phyloP scores from a whole-genome alignment of 1,140 invertebrate genomes.

The Pectinophora gossypiella region DNA sequence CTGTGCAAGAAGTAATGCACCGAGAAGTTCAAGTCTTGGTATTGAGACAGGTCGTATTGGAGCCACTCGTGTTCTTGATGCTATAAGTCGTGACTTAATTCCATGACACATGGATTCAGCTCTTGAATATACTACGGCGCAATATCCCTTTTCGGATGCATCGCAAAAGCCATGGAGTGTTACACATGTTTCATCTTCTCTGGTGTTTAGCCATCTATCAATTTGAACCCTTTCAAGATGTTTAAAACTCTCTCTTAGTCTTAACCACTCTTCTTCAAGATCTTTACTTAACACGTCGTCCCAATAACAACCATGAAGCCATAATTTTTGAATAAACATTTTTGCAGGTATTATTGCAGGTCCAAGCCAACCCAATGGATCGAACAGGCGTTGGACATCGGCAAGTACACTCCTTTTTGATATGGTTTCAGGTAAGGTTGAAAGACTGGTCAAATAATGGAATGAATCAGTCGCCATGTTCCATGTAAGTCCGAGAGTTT shows the following conservation, averaged over 20 bases:
- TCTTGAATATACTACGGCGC: constrained; percentile 34
- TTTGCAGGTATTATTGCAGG: constrained; percentile 57
- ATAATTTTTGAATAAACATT: no score
- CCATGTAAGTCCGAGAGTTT: constrained; percentile 2
- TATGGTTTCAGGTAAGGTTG: background rate
- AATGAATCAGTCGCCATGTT: background rate
- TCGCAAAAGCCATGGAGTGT: no score
- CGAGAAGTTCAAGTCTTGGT: constrained; percentile 42
- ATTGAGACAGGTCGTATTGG: constrained; percentile 39
- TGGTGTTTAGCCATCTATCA: background rate
- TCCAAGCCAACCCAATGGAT: constrained; percentile 53
- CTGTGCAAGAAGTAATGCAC: constrained; percentile 28
- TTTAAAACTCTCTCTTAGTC: background rate
- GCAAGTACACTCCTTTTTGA: no score
- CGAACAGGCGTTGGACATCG: constrained; percentile 35
- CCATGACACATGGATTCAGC: constrained; percentile 4
- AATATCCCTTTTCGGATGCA: no score
- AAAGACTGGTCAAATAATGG: background rate
- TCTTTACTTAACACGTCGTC: constrained; percentile 32
- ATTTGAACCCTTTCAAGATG: background rate
- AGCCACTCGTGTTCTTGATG: constrained; percentile 34
- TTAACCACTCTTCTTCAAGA: constrained; percentile 6
- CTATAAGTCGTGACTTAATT: constrained; percentile 11
- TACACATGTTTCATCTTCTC: constrained; percentile 4
- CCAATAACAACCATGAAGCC: constrained; percentile 41